These are phyloP conservation scores for Scaptodrosophila latifasciaeformis DNA, from an alignment of 2,888 invertebrate species.

Conservation along the genomic window DNA sequence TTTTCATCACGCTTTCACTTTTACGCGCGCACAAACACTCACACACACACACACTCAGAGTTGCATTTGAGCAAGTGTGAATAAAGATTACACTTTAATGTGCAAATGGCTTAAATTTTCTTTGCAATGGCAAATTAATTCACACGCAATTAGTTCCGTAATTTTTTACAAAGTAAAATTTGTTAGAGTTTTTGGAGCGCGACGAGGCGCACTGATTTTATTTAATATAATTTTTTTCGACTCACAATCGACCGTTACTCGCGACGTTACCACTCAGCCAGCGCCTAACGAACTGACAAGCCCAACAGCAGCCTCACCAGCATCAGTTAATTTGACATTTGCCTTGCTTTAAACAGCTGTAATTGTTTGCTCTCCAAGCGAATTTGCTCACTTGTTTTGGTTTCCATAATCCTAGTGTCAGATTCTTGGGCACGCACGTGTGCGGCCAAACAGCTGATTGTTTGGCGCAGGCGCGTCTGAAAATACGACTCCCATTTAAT, in stretches of 20 bases:
- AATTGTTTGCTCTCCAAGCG: slow-evolving; percentile 35
- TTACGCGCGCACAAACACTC: slow-evolving; percentile 31
- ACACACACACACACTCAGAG: slow-evolving; percentile 2
- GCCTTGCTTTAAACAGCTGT: too few species aligned
- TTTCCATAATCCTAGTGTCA: slow-evolving; percentile 26
- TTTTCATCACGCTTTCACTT: slow-evolving; percentile 25
- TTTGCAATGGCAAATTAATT: too few species aligned
- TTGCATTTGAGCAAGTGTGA: too few species aligned
- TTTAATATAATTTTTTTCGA: too few species aligned
- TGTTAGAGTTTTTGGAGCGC: background rate
- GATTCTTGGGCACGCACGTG: slow-evolving; percentile 40
- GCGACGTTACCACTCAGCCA: slow-evolving; percentile 57
- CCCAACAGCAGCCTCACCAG: slow-evolving; percentile 31
- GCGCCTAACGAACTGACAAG: slow-evolving; percentile 65
- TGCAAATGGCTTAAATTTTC: too few species aligned
- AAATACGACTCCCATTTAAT: slow-evolving; percentile 15
- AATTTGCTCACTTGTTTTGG: slow-evolving; percentile 28
- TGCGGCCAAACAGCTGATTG: slow-evolving; percentile 41
- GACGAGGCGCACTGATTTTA: slow-evolving; percentile 7
- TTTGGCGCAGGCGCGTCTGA: slow-evolving; percentile 20
- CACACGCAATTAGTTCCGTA: too few species aligned
- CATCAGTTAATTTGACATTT: slow-evolving; percentile 52
- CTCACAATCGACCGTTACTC: slow-evolving; percentile 15
- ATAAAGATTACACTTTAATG: too few species aligned
- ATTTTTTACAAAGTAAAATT: too few species aligned